phyloP scores from a whole-genome alignment of 2,113 vertebrate species.

The Prochilodus magdalenae region DNA sequence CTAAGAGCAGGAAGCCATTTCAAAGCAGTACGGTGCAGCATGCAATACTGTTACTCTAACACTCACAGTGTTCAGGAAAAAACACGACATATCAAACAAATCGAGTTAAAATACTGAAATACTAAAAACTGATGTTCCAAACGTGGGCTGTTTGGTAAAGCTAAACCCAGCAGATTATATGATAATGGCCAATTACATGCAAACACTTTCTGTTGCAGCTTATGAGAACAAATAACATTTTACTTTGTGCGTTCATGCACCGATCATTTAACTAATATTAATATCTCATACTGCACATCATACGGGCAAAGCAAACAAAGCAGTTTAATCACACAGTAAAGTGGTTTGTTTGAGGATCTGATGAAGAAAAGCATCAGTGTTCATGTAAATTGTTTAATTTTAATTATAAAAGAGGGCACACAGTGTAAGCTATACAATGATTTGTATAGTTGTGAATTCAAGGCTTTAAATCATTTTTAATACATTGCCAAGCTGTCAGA shows the following conservation, averaged over 20 bases:
- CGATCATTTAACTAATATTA: not conserved
- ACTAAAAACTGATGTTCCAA: not conserved
- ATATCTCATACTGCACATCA: too few species aligned
- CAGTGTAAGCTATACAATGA: too few species aligned
- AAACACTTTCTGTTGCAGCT: not conserved
- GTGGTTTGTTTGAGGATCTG: too few species aligned
- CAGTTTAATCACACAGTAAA: not conserved
- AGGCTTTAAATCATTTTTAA: too few species aligned
- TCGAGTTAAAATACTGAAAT: not conserved
- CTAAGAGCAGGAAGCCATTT: slow-evolving; percentile 31
- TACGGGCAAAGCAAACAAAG: not conserved
- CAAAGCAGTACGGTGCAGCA: slow-evolving; percentile 28
- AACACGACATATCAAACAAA: not conserved
- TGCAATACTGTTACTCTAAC: slow-evolving; percentile 20
- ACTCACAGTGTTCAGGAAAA: slow-evolving; percentile 32
- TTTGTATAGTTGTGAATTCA: too few species aligned
- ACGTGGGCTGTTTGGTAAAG: not conserved
- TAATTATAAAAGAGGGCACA: too few species aligned
- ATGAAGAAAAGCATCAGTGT: not conserved
- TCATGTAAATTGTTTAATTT: too few species aligned
- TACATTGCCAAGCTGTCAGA: too few species aligned
- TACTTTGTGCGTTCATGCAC: not conserved
- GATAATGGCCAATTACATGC: not conserved
- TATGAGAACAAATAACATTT: not conserved
- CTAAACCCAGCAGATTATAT: not conserved